Conservation (phyloP, 2,888 invertebrate species). For the Microplitis deprimator region DNA sequence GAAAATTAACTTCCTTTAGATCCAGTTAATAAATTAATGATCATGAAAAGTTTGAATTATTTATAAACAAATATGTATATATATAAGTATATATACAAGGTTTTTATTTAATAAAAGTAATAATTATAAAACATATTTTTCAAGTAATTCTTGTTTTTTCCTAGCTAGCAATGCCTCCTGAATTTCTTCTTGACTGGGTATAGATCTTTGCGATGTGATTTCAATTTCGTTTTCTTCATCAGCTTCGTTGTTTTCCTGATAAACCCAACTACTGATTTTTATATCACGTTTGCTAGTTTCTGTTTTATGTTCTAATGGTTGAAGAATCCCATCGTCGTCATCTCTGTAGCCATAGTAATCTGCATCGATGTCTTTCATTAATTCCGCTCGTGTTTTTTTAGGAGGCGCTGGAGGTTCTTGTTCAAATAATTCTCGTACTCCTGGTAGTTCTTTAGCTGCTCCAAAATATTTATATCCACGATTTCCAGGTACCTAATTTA, state of each 20-base stretch:
- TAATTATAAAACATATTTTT: constrained; percentile 78
- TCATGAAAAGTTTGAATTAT: too few relatives aligned
- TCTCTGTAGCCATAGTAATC: constrained; percentile 99
- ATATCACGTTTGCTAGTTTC: constrained; percentile 79
- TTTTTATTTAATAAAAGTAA: constrained; percentile 34
- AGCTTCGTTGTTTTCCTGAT: constrained; percentile 68
- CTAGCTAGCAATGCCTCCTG: constrained; percentile 91
- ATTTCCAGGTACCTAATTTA: constrained; percentile 88
- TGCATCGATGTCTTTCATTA: constrained; percentile 98
- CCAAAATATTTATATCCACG: constrained; percentile 99
- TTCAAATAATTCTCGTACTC: constrained; percentile 97
- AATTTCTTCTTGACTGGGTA: constrained; percentile 95
- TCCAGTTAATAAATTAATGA: too few relatives aligned
- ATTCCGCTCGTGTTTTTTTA: constrained; percentile 92
- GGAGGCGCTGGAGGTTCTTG: constrained; percentile 93
- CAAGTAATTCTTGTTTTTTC: constrained; percentile 93
- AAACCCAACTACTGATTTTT: constrained; percentile 80
- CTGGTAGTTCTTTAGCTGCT: constrained; percentile 96
- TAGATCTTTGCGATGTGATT: constrained; percentile 86
- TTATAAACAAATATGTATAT: too few relatives aligned
- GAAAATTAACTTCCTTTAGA: too few relatives aligned
- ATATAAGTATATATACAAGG: constrained; percentile 6
- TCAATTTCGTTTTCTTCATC: constrained; percentile 74
- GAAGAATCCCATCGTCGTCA: constrained; percentile 96
- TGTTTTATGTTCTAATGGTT: constrained; percentile 87